Conservation (phyloP, 2,797 vertebrate species). For the Avahi laniger region DNA sequence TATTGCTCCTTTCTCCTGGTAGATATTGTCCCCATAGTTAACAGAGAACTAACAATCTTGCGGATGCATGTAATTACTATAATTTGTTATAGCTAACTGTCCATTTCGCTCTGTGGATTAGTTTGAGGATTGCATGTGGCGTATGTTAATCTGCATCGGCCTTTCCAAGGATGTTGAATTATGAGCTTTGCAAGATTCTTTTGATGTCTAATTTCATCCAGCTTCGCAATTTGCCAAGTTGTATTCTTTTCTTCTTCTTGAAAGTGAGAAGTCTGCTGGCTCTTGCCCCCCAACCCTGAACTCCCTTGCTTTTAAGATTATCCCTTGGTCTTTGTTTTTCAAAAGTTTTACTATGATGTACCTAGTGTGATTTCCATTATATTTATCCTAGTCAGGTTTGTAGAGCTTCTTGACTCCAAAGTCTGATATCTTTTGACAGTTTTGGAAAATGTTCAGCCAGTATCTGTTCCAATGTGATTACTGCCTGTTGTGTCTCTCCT, state of each 20-base stretch:
- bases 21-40: neutral
- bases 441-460: constrained; percentile 42
- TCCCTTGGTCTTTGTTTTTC: neutral
- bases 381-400: neutral
- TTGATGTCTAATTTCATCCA: constrained; percentile 53
- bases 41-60: neutral
- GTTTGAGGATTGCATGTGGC: neutral
- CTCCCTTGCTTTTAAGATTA: neutral
- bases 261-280: neutral
- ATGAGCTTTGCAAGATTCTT: constrained; percentile 24
- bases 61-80: neutral
- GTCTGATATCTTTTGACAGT: neutral
- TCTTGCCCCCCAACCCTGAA: neutral
- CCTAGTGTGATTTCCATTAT: neutral
- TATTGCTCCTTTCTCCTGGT: neutral
- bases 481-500: neutral
- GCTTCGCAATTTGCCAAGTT: constrained; percentile 17
- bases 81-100: constrained; percentile 38
- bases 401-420: neutral
- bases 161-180: constrained; percentile 38
- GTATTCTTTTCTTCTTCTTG: constrained; percentile 1
- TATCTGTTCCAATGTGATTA: neutral
- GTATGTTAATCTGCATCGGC: neutral
- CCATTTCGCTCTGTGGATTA: constrained; percentile 2
- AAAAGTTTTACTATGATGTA: neutral